Conservation (phyloP, 2,888 invertebrate genomes). For the Branchipolynoe longqiensis region DNA sequence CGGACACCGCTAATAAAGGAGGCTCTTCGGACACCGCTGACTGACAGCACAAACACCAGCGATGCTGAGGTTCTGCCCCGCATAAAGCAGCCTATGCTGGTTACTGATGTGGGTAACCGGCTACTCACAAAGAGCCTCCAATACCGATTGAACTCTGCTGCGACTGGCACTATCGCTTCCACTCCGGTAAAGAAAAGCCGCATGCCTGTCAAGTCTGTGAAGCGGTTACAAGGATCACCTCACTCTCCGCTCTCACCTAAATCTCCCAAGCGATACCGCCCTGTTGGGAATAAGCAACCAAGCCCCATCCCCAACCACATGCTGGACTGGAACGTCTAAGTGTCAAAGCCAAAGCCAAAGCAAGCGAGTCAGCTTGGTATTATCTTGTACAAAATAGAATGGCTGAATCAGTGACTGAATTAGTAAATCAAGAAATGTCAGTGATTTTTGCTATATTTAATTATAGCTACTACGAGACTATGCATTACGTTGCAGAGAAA, state of each 20-base stretch:
- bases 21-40: conserved; percentile 50
- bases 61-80: conserved; percentile 58
- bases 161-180: background rate
- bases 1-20: no score
- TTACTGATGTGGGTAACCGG: conserved; percentile 49
- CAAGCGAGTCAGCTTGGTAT: no score
- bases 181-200: conserved; percentile 65
- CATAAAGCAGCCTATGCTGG: conserved; percentile 68
- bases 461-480: no score
- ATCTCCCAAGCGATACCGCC: conserved; percentile 37
- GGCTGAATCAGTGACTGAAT: no score
- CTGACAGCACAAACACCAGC: conserved; percentile 54
- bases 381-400: no score
- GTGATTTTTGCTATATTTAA: no score
- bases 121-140: conserved; percentile 38
- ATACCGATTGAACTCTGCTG: conserved; percentile 40
- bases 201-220: conserved; percentile 75
- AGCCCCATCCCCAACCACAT: conserved; percentile 54
- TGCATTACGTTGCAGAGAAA: no score
- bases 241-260: conserved; percentile 62
- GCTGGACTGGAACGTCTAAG: conserved; percentile 55
- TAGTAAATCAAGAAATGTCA: no score
- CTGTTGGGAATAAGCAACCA: background rate
- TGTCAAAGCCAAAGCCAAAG: no score
- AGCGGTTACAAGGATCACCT: conserved; percentile 70